Evolutionary conservation across 2,797 vertebrate genomes (phyloP).

Genomic region (Lepidocolaptes lacrymiger): DNA sequence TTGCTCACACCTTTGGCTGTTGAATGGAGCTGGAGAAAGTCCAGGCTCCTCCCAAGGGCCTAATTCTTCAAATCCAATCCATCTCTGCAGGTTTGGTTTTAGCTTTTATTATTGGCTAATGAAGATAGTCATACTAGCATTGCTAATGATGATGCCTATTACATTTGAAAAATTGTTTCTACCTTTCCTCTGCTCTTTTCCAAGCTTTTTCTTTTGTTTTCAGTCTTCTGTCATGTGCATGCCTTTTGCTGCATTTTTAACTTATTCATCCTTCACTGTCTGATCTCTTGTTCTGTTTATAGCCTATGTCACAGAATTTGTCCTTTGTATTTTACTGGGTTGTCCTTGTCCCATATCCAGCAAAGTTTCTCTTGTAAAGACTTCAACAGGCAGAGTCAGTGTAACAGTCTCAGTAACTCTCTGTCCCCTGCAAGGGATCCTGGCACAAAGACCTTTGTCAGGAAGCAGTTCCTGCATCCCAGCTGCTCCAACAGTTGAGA

Average conservation of each 20-base stretch:
- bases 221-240: background rate
- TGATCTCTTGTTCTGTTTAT: background rate
- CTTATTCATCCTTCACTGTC: background rate
- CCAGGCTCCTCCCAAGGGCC: background rate
- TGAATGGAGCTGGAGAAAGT: slow-evolving; percentile 41
- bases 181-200: background rate
- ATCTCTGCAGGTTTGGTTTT: background rate
- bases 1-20: slow-evolving; percentile 19
- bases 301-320: background rate
- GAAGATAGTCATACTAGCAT: background rate
- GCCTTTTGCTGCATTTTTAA: background rate
- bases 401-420: background rate
- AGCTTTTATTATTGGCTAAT: slow-evolving; percentile 18
- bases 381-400: background rate
- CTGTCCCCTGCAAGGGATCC: background rate
- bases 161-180: background rate
- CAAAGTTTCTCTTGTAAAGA: background rate
- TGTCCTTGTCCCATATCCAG: background rate
- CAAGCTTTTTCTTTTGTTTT: background rate
- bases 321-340: background rate
- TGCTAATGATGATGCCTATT: background rate
- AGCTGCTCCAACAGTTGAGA: background rate
- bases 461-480: background rate
- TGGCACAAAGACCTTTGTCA: background rate
- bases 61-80: slow-evolving; percentile 42